Evolutionary conservation across 64 coral and sea anemone species (phyloP).

Genomic region (Pachyseris speciosa): DNA sequence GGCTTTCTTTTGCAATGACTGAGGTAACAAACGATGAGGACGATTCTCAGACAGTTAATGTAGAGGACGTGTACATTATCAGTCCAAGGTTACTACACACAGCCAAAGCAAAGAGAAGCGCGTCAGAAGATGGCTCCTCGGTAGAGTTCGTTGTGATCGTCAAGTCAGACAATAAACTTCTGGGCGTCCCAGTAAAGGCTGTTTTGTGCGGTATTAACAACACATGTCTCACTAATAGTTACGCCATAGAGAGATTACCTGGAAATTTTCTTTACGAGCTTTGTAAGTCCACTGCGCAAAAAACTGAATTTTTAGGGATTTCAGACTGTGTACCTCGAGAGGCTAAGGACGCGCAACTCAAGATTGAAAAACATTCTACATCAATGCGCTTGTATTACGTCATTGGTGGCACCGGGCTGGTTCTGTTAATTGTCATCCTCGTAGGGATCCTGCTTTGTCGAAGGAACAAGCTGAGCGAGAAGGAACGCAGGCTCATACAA

Average conservation of each 20-base stretch:
- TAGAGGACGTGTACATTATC: conserved; percentile 20
- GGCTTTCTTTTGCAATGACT: neutral
- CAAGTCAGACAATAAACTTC: neutral
- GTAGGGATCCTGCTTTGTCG: neutral
- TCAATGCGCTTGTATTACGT: neutral
- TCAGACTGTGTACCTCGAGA: neutral
- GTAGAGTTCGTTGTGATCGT: conserved; percentile 25
- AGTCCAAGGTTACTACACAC: neutral
- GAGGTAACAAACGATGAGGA: conserved; percentile 7
- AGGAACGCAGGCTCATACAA: neutral
- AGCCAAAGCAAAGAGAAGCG: neutral
- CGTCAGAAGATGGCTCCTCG: neutral
- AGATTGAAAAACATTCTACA: neutral
- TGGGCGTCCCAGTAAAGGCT: neutral
- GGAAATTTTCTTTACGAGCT: neutral
- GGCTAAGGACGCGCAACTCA: neutral
- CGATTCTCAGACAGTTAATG: neutral
- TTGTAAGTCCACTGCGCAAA: neutral
- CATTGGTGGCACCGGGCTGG: neutral
- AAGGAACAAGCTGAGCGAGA: neutral
- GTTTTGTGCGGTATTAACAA: conserved; percentile 39
- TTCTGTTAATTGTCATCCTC: neutral
- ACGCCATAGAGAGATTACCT: neutral
- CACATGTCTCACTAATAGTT: neutral
- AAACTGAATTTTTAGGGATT: neutral